Evolutionary conservation across 2,888 invertebrate species (phyloP), one percentile per base, ranked within the genome.

Genomic region (Lasioglossum calceatum): DNA sequence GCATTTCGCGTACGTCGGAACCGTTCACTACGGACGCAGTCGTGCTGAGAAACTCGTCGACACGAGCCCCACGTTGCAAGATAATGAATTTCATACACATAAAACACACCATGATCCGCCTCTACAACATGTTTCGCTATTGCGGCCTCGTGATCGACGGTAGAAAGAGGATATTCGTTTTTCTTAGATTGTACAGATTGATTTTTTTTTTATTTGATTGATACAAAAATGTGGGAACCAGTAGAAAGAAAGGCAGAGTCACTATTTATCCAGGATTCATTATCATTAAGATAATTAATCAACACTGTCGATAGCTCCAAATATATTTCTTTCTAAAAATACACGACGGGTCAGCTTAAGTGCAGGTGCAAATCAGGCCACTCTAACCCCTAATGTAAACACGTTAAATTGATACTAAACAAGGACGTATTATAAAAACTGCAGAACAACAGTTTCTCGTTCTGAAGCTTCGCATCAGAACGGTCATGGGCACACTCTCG

Each of bases 11-110:
- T 42, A 44, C n/a, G 32, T 79, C 67, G 32, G 67, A 36, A 67
- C 19, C 36, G 67, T 36, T 79, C 44, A 19, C 32, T 32, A 44
- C 54, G 44, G 32, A 61, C 36, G 75, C 58, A 47, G 50, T 78
- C n/a, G 77, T 54, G 36, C 19, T 23, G 36, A 47, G 72, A 78
- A 78, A 71, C 70, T 27, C 67, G 67, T 32, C 19, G 67, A 7
- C 36, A 19, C 4, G 61, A 67, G 8, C 67, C 67, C 36, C 67
- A 2, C 10, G 27, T n/a, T 61, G 61, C 27, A 27, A 61, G 54
- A 54, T 54, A 54, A 54, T 54, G 23, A 54, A 54, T 54, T 54
- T 54, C 54, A 10, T 23, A 54, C 54, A 23, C 54, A 3, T 54
- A 54, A 54, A 54, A 54, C 23, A n/a, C 23, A 3, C 2, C 54